Evolutionary conservation across 2,113 vertebrate species (phyloP).

Genomic region (Peucedramus taeniatus): DNA sequence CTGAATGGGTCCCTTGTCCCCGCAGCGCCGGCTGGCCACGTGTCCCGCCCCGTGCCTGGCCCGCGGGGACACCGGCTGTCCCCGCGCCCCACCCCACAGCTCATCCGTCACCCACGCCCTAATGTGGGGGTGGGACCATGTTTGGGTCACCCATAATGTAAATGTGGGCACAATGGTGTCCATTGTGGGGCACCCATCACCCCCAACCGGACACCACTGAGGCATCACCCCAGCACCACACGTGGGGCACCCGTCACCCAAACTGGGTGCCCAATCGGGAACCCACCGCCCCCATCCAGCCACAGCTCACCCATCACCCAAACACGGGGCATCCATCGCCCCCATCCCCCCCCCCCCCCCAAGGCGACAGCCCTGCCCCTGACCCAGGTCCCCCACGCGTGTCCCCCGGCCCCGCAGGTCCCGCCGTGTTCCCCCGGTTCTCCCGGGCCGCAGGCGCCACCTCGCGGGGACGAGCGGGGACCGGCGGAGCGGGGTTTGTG

Average conservation of each 20-base stretch:
- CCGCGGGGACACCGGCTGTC: not conserved
- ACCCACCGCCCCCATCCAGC: not conserved
- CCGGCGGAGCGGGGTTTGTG: not conserved
- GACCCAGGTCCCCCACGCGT: too few species aligned
- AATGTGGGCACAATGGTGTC: not conserved
- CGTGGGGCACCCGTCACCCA: not conserved
- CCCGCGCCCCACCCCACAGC: not conserved
- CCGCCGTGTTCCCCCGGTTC: not conserved
- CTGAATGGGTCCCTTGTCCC: conserved; percentile 37
- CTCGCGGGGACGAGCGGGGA: not conserved
- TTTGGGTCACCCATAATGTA: not conserved
- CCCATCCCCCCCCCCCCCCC: too few species aligned
- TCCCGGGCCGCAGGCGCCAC: not conserved
- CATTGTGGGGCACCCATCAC: too few species aligned
- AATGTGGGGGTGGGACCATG: accelerated
- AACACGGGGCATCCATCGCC: too few species aligned
- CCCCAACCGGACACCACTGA: not conserved
- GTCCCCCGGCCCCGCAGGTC: not conserved
- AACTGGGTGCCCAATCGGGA: accelerated
- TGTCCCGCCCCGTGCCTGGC: not conserved
- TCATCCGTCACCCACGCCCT: not conserved
- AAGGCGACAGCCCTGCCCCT: not conserved
- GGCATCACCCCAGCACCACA: not conserved
- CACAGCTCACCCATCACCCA: not conserved
- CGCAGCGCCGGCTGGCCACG: not conserved